Conservation (phyloP, 2,888 invertebrate species). For the Scaptomyza parva region DNA sequence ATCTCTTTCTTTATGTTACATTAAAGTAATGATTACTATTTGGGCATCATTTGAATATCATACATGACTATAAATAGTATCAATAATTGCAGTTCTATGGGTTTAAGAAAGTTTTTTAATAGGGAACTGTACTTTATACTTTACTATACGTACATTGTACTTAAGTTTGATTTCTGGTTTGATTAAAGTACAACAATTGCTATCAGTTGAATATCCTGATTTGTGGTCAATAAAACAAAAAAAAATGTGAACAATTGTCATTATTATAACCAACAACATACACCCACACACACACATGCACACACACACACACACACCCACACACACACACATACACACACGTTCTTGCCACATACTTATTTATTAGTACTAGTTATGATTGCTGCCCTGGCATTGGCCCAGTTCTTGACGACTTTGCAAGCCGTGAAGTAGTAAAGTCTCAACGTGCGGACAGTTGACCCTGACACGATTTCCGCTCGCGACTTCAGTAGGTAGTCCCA, state of each 20-base stretch:
- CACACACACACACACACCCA: neutral
- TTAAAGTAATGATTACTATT: no score
- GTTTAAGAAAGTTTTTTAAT: no score
- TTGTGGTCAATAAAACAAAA: slow-evolving; percentile 1
- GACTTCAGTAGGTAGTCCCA: slow-evolving; percentile 30
- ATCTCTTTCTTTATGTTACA: no score
- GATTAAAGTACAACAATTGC: neutral
- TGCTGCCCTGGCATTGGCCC: slow-evolving; percentile 66
- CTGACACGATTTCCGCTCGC: slow-evolving; percentile 57
- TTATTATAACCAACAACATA: slow-evolving; percentile 17
- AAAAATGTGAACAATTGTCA: slow-evolving; percentile 25
- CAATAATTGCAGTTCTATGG: no score
- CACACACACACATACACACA: neutral
- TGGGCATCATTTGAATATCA: neutral
- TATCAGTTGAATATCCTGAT: slow-evolving; percentile 20
- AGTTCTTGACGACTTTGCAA: slow-evolving; percentile 40
- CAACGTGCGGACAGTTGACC: slow-evolving; percentile 44
- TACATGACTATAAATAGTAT: no score
- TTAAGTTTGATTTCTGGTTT: neutral
- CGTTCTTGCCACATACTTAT: neutral
- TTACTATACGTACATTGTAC: neutral
- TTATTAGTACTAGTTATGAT: slow-evolving; percentile 29
- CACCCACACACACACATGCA: neutral
- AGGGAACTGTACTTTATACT: no score
- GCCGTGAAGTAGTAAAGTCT: slow-evolving; percentile 15